Base-by-base conservation (phyloP, 2,888 invertebrate species). In the Anthoptus insignis region DNA sequence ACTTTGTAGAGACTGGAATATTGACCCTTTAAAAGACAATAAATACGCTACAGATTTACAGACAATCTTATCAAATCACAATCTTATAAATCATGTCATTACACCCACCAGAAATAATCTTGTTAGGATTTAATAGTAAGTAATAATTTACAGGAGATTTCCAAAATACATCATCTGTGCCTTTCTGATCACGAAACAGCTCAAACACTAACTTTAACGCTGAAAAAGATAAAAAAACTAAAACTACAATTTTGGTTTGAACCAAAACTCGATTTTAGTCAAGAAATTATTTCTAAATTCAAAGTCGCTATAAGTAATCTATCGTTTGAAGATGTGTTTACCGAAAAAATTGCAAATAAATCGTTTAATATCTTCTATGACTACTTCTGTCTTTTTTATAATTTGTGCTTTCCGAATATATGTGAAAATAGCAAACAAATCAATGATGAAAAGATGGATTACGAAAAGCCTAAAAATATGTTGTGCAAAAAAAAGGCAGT, bases 341-440 rank as follows among this genome's bases (percentile, higher is more conserved):
- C 47, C 13, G 13, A 47, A 22, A 47, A 47, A 6, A 4, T 8
- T 19, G 13, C 22, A 47, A 47, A 45, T 9, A 11, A 21, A 2
- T 19, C 22, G 11, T 47, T 47, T 22, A 47, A 47, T 11, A 47
- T 47, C 9, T 21, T 47, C 13, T 22, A 47, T 47, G 47, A 47
- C 47, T 21, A 21, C 4, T 6, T 47, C 22, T 3, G 19, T 13
- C 19, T 47, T 3, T 47, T 47, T 9, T 47, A 47, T 47, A 3
- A 21, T 21, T 9, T 47, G 1, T 47, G 47, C 11, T 47, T 47
- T 22, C 47, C 47, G 22, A 47, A 47, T 47, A 11, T 11, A 3
- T 19, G 13, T 21, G 11, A 21, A 47, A 47, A 21, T 39, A 5
- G 14, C 6, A 47, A 47, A 47, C 11, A 47, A 47, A 21, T 11